Base-by-base conservation (phyloP, 2,888 invertebrate species). In the Epinotia nisella region DNA sequence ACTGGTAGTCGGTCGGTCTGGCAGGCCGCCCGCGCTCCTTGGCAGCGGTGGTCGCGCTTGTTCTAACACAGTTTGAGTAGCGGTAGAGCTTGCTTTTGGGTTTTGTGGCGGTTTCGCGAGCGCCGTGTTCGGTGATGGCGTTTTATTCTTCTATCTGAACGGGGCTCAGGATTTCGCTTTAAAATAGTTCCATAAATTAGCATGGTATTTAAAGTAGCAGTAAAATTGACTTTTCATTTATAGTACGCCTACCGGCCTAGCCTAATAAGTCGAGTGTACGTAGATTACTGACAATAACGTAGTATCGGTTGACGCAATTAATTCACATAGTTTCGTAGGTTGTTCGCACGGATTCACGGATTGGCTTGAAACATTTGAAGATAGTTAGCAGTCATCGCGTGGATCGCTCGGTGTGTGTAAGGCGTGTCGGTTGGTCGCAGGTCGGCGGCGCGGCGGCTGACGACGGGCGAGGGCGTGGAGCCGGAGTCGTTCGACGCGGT, bases 401-500 rank as follows among this genome's bases (percentile, higher is more conserved):
- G 1, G n/a, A 62, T 29, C 29, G 15, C n/a, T 24, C 17, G 17
- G 1, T 13, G 3, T 35, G 13, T 53, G 51, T 15, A 35, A 51
- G 29, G 29, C 9, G 17, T 64, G 13, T 35, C 49, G 60, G 51
- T 60, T 90, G 88, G 84, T 94, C 94, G 41, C 89, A 97, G 97
- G 89, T 96, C 98, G 39, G 98, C 98, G 76, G 98, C 98, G 69
- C 96, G 96, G 81, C 96, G 97, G 81, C 94, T 98, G 80, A 98
- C 98, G 69, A 96, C 95, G 82, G 98, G 98, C 61, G 96, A 96
- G 82, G 98, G 98, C 45, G 97, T 98, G 10, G 97, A 98, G 87
- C 98, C 98, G 1, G 98, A 98, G 90, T 97, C 97, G 7, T 98
- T 97, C 89, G 98, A 98, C 91, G 95, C 96, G 77, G 98, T 98